Evolutionary conservation across 2,113 vertebrate species (phyloP).

Genomic region (Bettongia penicillata): DNA sequence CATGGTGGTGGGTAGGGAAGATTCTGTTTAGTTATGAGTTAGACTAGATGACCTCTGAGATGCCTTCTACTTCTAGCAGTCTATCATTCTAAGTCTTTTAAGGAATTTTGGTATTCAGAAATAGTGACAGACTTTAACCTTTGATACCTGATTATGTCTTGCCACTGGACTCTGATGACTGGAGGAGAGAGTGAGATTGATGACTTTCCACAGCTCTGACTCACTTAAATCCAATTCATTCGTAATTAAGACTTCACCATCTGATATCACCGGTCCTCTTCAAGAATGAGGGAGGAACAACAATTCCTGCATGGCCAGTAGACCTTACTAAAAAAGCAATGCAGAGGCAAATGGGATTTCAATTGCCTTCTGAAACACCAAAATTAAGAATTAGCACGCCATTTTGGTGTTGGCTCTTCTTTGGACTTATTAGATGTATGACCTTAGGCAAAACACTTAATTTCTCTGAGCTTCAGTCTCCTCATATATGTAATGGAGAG

Average conservation of each 20-base stretch:
- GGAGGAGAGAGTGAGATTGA: neutral
- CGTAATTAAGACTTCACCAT: neutral
- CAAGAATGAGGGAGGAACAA: neutral
- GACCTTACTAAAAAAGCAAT: neutral
- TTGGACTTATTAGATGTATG: neutral
- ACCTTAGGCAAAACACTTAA: neutral
- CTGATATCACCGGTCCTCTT: neutral
- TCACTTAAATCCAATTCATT: neutral
- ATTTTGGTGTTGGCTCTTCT: neutral
- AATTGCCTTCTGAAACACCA: neutral
- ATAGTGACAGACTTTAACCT: neutral
- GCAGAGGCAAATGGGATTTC: neutral
- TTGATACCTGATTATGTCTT: neutral
- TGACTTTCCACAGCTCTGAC: neutral
- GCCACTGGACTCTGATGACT: no score
- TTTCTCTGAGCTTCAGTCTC: neutral
- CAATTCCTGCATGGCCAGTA: neutral
- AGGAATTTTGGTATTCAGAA: neutral
- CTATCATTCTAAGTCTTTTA: neutral
- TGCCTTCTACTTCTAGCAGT: neutral
- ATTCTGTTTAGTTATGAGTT: neutral
- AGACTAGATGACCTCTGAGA: neutral
- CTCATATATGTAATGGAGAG: neutral
- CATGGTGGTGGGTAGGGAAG: neutral
- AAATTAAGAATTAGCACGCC: neutral